phyloP scores from a whole-genome alignment of 2,113 vertebrate genomes.

The Dasyprocta punctata region DNA sequence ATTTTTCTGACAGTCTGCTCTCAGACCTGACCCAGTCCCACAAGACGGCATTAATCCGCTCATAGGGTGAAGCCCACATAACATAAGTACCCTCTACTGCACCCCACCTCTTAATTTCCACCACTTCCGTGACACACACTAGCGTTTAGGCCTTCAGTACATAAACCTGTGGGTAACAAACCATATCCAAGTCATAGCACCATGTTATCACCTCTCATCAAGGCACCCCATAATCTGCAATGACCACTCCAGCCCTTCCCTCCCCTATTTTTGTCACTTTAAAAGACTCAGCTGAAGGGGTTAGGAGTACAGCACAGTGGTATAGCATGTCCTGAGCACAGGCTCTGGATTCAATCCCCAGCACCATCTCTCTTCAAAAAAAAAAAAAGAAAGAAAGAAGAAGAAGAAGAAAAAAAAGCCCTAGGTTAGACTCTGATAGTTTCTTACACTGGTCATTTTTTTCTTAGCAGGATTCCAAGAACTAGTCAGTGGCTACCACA shows the following conservation, averaged over 20 bases:
- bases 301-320: not conserved
- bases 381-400: too few relatives aligned
- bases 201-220: not conserved
- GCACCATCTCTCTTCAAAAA: not conserved
- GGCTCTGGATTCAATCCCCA: not conserved
- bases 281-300: not conserved
- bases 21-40: not conserved
- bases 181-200: not conserved
- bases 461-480: conserved; percentile 23
- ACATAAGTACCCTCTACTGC: not conserved
- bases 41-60: not conserved
- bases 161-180: not conserved
- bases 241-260: not conserved
- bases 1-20: not conserved
- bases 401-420: not conserved
- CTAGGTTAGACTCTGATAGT: not conserved
- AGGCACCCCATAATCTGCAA: not conserved
- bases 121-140: not conserved
- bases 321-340: not conserved
- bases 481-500: not conserved
- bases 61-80: not conserved
- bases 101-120: not conserved
- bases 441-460: not conserved
- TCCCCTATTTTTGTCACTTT: not conserved
- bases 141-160: too few relatives aligned